phyloP scores from a whole-genome alignment of 2,888 invertebrate species.

The Caenorhabditis afra region DNA sequence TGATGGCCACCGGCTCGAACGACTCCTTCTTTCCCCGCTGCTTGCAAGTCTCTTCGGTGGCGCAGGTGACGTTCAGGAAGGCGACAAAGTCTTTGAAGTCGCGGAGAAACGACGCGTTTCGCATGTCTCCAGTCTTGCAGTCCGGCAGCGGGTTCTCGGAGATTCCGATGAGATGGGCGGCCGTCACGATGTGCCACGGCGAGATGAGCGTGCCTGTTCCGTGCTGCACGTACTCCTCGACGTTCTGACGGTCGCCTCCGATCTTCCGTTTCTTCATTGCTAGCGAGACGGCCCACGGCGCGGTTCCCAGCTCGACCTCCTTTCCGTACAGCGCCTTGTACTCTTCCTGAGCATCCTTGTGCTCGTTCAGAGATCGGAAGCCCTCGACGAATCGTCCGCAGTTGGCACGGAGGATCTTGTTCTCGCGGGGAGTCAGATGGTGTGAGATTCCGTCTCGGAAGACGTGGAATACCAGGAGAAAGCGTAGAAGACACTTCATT shows the following conservation, averaged over 20 bases:
- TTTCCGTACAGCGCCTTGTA: conserved; percentile 49
- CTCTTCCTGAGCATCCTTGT: conserved; percentile 6
- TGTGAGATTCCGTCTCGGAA: neutral
- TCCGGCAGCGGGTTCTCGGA: conserved; percentile 30
- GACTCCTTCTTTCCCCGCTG: conserved; percentile 16
- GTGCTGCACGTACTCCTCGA: conserved; percentile 26
- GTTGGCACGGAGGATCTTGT: conserved; percentile 30
- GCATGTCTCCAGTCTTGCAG: conserved; percentile 46
- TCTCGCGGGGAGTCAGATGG: conserved; percentile 19
- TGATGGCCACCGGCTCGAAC: conserved; percentile 29
- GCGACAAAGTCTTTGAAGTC: conserved; percentile 45
- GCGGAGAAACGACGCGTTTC: conserved; percentile 19
- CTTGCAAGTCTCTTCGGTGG: conserved; percentile 29
- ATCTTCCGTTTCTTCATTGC: conserved; percentile 20
- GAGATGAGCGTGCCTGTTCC: conserved; percentile 55
- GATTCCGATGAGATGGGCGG: conserved; percentile 54
- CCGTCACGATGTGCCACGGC: conserved; percentile 52
- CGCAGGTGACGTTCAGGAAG: conserved; percentile 50
- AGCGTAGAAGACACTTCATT: conserved; percentile 3
- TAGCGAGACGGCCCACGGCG: conserved; percentile 54
- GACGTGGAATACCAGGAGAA: conserved; percentile 1
- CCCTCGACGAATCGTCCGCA: conserved; percentile 55
- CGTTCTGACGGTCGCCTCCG: neutral
- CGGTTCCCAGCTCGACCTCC: conserved; percentile 24
- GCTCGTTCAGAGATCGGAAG: conserved; percentile 3